These are phyloP conservation scores for Enteromius trimaculatus DNA, from an alignment of 2,797 vertebrate genomes.

Conservation along the genomic window DNA sequence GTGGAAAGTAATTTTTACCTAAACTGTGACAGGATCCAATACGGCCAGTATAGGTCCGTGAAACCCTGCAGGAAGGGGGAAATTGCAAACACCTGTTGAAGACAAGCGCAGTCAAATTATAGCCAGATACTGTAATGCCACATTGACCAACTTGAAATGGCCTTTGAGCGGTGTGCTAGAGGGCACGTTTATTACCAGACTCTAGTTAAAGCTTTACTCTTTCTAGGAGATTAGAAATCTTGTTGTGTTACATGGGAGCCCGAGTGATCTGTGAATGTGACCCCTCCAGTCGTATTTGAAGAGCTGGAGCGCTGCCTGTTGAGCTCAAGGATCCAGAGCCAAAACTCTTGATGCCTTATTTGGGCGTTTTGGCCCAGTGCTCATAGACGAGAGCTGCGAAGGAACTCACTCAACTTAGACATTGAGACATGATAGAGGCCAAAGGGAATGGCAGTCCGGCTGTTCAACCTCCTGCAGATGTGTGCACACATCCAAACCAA, in stretches of 20 bases:
- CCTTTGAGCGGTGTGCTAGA: not conserved
- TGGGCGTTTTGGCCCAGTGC: slow-evolving; percentile 80
- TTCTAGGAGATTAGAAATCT: slow-evolving; percentile 25
- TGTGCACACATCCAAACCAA: slow-evolving; percentile 26
- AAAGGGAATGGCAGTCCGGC: slow-evolving; percentile 63
- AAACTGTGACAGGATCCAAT: slow-evolving; percentile 37
- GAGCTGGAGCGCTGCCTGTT: slow-evolving; percentile 71
- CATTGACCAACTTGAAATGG: slow-evolving; percentile 43
- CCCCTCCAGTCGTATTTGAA: slow-evolving; percentile 70
- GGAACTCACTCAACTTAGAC: slow-evolving; percentile 75
- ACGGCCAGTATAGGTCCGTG: slow-evolving; percentile 43
- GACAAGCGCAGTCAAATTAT: slow-evolving; percentile 52
- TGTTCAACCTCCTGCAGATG: slow-evolving; percentile 54
- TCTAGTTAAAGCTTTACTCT: slow-evolving; percentile 28
- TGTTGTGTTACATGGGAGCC: slow-evolving; percentile 44
- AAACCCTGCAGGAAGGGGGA: slow-evolving; percentile 47
- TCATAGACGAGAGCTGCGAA: slow-evolving; percentile 77
- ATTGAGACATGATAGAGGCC: slow-evolving; percentile 66
- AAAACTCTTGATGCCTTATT: slow-evolving; percentile 80
- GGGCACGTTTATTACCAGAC: slow-evolving; percentile 22
- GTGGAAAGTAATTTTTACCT: slow-evolving; percentile 43
- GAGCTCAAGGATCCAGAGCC: slow-evolving; percentile 83
- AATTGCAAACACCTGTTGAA: slow-evolving; percentile 62
- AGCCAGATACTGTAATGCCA: slow-evolving; percentile 58
- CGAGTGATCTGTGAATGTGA: slow-evolving; percentile 75